These are phyloP conservation scores for Aphrophora alni DNA, from an alignment of 2,888 invertebrate genomes.

Conservation along the genomic window DNA sequence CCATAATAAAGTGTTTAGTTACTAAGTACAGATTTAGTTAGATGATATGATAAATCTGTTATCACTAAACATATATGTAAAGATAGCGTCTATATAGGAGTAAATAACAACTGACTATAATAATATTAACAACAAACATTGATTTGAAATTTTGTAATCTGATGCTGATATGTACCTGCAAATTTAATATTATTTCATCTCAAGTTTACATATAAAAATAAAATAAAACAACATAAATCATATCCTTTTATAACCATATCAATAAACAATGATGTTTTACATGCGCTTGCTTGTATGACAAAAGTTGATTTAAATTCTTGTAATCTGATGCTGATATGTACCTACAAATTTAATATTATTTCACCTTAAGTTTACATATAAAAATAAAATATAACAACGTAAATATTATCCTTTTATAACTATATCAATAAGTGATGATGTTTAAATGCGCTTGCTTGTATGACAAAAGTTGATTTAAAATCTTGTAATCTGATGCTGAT, in stretches of 20 bases:
- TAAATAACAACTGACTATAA: too few relatives aligned
- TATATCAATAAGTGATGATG: conserved; percentile 5
- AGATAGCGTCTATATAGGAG: too few relatives aligned
- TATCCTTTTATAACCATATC: background rate
- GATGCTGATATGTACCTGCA: background rate
- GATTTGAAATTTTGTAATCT: background rate
- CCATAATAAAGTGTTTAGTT: too few relatives aligned
- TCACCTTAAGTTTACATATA: too few relatives aligned
- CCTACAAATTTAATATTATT: background rate
- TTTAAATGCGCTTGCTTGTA: conserved; percentile 23
- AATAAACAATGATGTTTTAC: background rate
- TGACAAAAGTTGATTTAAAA: background rate
- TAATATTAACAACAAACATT: background rate
- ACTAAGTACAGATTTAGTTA: too few relatives aligned
- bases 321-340: background rate
- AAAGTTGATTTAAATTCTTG: background rate
- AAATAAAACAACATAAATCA: background rate
- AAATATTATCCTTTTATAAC: too few relatives aligned
- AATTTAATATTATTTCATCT: too few relatives aligned
- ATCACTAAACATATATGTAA: too few relatives aligned
- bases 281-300: background rate
- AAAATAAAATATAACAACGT: too few relatives aligned
- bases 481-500: background rate
- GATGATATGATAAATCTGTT: too few relatives aligned
- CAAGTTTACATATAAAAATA: too few relatives aligned